Base-by-base conservation (phyloP, 2,888 invertebrate species). In the Atrina japonica region DNA sequence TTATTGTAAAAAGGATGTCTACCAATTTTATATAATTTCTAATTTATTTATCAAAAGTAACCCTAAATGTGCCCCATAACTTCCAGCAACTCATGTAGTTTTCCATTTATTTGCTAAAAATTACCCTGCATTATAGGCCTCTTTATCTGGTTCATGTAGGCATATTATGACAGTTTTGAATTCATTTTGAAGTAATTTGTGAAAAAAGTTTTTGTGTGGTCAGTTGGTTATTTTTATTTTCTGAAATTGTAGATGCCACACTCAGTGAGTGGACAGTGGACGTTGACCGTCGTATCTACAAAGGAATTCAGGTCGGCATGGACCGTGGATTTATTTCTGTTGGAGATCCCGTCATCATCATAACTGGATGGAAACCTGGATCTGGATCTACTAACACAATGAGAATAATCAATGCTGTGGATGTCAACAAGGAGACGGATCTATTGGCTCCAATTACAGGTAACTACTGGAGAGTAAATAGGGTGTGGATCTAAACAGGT, bases 341-440 rank as follows among this genome's bases (percentile, higher is more conserved):
- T 23, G 96, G 96, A 3, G 97, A 98, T 92, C 93, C 95, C 29
- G 95, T 99, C 14, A 94, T 99, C 49, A 94, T 98, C 69, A 95
- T 99, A 68, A 98, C 98, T 59, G 99, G 99, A 85, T 99, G 98
- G 98, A 94, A 95, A 89, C 95, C 96, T 91, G 98, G 98, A 82
- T 95, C 97, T 82, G 98, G 98, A 59, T 97, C 95, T 91, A 98
- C 98, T 91, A 98, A 98, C 93, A 98, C 98, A 86, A 94, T 98
- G 93, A 94, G 98, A 82, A 93, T 98, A 90, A 94, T 97, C 61
- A 80, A 78, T 11, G 87, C 86, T 6, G 75, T 79, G 1, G 84
- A 86, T 47, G 67, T 81, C 30, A 70, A 76, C 49, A 76, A 74
- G 56, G 75, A 77, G 7, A 73, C 74, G 60, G 77, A 80, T 7